A percentile compares a stretch with the other conserved stretches of the same genome.
Conservation (phyloP, 1,140 invertebrate genomes). For the Drosophila dunni region DNA sequence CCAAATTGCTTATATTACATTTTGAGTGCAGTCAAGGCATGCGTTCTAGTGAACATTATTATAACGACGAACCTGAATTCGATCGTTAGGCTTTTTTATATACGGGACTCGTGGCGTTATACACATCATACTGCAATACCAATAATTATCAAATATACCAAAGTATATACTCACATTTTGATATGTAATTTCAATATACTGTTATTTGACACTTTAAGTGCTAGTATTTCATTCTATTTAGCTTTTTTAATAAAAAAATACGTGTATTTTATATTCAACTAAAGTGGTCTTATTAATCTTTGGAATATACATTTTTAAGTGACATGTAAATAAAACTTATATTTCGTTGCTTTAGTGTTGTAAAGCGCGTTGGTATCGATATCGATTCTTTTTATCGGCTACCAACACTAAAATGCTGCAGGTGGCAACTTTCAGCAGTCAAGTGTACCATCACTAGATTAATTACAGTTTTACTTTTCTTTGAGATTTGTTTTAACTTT, state of each 20-base stretch:
- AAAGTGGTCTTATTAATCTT: not conserved
- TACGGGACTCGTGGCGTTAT: slow-evolving; percentile 13
- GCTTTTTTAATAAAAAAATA: slow-evolving; percentile 36
- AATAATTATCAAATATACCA: slow-evolving; percentile 39
- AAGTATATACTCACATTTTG: slow-evolving; percentile 40
- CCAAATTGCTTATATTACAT: slow-evolving; percentile 54
- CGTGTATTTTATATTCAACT: slow-evolving; percentile 18
- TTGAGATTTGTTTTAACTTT: slow-evolving; percentile 2
- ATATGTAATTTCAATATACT: slow-evolving; percentile 30
- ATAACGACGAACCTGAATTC: slow-evolving; percentile 70
- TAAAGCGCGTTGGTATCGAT: not conserved
- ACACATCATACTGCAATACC: slow-evolving; percentile 33
- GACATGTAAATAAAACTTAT: not conserved
- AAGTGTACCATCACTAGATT: slow-evolving; percentile 21
- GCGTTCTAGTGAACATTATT: slow-evolving; percentile 53
- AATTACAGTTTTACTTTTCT: slow-evolving; percentile 11
- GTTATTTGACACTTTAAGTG: slow-evolving; percentile 48
- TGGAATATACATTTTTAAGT: not conserved
- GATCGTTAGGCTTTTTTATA: slow-evolving; percentile 49
- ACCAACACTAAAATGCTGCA: slow-evolving; percentile 3
- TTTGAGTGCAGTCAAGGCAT: slow-evolving; percentile 75
- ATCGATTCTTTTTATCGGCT: not conserved
- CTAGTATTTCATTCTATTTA: slow-evolving; percentile 16
- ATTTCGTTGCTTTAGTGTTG: not conserved
- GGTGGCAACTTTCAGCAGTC: slow-evolving; percentile 25